A percentile compares a stretch with the other conserved stretches of the same genome.
Evolutionary conservation across 2,797 vertebrate species (phyloP).

Genomic region (Typhlichthys eigenmanni): DNA sequence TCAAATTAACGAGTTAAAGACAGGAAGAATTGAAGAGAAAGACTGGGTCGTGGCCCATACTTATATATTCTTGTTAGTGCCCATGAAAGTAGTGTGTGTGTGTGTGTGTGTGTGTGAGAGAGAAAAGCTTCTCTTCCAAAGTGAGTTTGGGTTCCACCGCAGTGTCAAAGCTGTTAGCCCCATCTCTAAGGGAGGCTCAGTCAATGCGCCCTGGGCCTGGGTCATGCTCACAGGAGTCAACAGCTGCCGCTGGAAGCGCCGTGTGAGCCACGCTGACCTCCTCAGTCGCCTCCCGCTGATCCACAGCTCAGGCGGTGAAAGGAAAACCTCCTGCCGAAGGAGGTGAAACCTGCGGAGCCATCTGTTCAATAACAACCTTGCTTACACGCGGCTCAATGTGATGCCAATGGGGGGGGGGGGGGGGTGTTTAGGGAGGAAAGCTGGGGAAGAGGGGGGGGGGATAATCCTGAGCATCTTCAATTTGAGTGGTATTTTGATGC

Average conservation of each 20-base stretch:
- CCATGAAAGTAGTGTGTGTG: background rate
- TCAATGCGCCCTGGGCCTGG: conserved; percentile 35
- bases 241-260: conserved; percentile 21
- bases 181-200: conserved; percentile 18
- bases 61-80: background rate
- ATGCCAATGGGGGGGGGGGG: conserved; percentile 20
- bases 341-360: conserved; percentile 37
- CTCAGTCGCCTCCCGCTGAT: conserved; percentile 35
- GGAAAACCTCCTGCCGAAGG: conserved; percentile 32
- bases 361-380: conserved; percentile 20
- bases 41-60: background rate
- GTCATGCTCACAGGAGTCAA: conserved; percentile 33
- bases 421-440: no score
- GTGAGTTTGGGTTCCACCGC: no score
- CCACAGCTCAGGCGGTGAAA: conserved; percentile 4
- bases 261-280: conserved; percentile 36
- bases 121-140: no score
- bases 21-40: background rate
- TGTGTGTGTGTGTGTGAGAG: no score
- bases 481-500: background rate
- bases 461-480: no score
- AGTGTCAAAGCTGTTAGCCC: no score
- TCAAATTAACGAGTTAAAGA: background rate
- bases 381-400: conserved; percentile 25
- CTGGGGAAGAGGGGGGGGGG: no score